Evolutionary conservation across 2,888 invertebrate species (phyloP).

Genomic region (Neocrepidodera transversa): DNA sequence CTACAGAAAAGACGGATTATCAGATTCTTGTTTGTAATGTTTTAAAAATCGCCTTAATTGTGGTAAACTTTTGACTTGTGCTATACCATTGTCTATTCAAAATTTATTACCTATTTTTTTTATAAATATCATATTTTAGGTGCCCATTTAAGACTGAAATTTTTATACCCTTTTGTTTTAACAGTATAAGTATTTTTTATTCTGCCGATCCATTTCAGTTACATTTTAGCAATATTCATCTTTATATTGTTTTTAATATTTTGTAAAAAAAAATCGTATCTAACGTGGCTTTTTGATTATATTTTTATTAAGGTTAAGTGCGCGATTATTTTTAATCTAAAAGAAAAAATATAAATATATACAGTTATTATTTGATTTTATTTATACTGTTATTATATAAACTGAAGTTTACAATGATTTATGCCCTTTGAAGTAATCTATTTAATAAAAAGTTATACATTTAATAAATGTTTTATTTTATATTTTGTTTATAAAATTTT

Average conservation of each 20-base stretch:
- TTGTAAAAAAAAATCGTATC: conserved; percentile 4
- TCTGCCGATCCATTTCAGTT: too few relatives aligned
- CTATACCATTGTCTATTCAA: too few relatives aligned
- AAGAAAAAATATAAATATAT: conserved; percentile 16
- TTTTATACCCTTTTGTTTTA: conserved; percentile 15
- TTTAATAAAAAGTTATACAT: too few relatives aligned
- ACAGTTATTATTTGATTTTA: conserved; percentile 6
- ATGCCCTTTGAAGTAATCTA: too few relatives aligned
- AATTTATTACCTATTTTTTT: neutral
- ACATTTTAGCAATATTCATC: too few relatives aligned
- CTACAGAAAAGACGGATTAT: too few relatives aligned
- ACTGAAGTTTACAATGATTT: too few relatives aligned
- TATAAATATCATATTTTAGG: neutral
- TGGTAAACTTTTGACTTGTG: too few relatives aligned
- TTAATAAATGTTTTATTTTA: too few relatives aligned
- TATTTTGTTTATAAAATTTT: too few relatives aligned
- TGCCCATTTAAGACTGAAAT: conserved; percentile 7
- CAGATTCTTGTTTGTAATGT: too few relatives aligned
- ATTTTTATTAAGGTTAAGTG: conserved; percentile 21
- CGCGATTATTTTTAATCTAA: conserved; percentile 16
- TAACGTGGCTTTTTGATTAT: conserved; percentile 5
- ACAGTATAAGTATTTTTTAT: conserved; percentile 9
- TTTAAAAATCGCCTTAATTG: too few relatives aligned
- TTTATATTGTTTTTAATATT: conserved; percentile 15
- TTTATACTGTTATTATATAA: conserved; percentile 1